phyloP scores from a whole-genome alignment of 2,797 vertebrate genomes.

The Cryptoprocta ferox region DNA sequence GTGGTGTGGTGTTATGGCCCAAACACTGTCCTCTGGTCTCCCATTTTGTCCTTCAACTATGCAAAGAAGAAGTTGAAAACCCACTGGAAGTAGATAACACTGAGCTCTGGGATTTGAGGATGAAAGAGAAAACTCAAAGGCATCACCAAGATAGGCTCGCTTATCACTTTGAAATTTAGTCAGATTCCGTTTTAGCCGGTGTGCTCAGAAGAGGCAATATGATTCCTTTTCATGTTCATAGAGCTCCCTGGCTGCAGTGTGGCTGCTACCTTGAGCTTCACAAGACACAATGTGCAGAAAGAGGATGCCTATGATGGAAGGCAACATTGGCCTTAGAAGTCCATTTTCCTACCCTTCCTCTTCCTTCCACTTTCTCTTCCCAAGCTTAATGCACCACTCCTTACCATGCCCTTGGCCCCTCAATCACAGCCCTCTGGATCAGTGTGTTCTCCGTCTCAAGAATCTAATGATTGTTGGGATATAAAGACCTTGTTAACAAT shows the following conservation, averaged over 20 bases:
- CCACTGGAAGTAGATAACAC: neutral
- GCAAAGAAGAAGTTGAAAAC: neutral
- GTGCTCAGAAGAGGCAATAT: slow-evolving; percentile 44
- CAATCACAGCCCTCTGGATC: neutral
- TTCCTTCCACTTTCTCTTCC: neutral
- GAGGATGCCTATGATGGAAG: neutral
- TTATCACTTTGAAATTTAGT: slow-evolving; percentile 61
- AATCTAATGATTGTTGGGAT: neutral
- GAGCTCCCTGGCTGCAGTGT: neutral
- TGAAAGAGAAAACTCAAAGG: slow-evolving; percentile 62
- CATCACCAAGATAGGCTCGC: neutral
- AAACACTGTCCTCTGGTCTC: neutral
- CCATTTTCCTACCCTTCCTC: neutral
- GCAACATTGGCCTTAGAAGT: neutral
- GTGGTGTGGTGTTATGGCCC: neutral
- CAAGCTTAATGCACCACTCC: neutral
- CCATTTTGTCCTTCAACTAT: neutral
- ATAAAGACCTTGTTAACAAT: neutral
- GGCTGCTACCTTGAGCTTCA: neutral
- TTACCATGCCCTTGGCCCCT: neutral
- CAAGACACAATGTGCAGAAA: neutral
- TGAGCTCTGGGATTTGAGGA: neutral
- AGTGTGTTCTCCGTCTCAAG: neutral
- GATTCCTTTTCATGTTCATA: slow-evolving; percentile 68
- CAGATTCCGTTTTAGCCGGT: slow-evolving; percentile 68